phyloP scores from a whole-genome alignment of 2,888 invertebrate species.

The Kuschelorhynchus macadamiae region DNA sequence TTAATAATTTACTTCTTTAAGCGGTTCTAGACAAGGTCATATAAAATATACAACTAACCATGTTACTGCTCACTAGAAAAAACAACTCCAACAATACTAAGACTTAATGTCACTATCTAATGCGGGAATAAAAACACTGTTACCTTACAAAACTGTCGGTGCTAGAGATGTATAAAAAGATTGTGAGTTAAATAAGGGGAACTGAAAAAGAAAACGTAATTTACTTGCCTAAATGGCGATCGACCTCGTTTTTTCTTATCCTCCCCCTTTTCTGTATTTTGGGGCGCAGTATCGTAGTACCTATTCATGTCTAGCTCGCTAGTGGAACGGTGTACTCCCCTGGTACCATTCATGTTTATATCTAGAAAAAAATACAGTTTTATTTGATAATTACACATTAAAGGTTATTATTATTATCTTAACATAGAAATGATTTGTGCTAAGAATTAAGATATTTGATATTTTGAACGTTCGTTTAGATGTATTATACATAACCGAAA shows the following conservation, averaged over 20 bases:
- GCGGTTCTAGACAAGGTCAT: too few relatives aligned
- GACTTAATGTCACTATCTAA: too few relatives aligned
- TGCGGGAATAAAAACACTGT: slow-evolving; percentile 10
- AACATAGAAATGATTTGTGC: too few relatives aligned
- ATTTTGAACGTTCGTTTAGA: too few relatives aligned
- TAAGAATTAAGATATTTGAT: too few relatives aligned
- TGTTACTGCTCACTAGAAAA: too few relatives aligned
- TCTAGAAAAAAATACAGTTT: slow-evolving; percentile 45
- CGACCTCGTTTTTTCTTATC: slow-evolving; percentile 88
- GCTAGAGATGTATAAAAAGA: slow-evolving; percentile 8
- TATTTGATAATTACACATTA: too few relatives aligned
- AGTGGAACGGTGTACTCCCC: slow-evolving; percentile 77
- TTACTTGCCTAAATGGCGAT: slow-evolving; percentile 86
- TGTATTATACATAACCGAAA: too few relatives aligned
- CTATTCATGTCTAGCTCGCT: slow-evolving; percentile 85
- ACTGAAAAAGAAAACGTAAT: slow-evolving; percentile 13
- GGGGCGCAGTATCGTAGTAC: slow-evolving; percentile 73
- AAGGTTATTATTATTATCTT: too few relatives aligned
- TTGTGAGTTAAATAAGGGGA: slow-evolving; percentile 40
- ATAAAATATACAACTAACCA: too few relatives aligned
- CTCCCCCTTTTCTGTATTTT: slow-evolving; percentile 59
- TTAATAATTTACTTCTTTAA: too few relatives aligned
- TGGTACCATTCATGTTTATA: slow-evolving; percentile 57
- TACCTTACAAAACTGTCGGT: slow-evolving; percentile 51
- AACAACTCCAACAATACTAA: too few relatives aligned